A percentile compares a stretch with the other conserved stretches of the same genome.
phyloP scores from a whole-genome alignment of 1,140 invertebrate genomes.

The Calosoma granatense region DNA sequence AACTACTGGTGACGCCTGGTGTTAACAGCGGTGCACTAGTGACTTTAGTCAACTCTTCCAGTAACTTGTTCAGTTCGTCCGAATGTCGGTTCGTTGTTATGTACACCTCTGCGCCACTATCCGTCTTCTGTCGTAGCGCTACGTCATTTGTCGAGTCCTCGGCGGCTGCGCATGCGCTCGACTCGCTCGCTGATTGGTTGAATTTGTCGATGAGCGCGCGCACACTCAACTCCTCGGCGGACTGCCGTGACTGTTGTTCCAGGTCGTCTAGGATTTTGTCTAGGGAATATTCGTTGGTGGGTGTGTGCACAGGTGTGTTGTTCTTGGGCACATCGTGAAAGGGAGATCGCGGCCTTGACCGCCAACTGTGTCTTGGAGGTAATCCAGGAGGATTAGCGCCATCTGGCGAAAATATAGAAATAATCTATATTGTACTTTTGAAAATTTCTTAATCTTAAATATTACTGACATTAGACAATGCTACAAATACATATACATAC shows the following conservation, averaged over 20 bases:
- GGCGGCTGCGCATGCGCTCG: not conserved
- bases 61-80: conserved; percentile 27
- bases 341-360: conserved; percentile 11
- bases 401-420: too few relatives aligned
- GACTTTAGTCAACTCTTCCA: conserved; percentile 30
- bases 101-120: conserved; percentile 6
- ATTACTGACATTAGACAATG: too few relatives aligned
- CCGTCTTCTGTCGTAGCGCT: not conserved
- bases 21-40: conserved; percentile 28
- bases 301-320: conserved; percentile 15
- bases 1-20: conserved; percentile 27
- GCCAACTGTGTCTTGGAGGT: not conserved
- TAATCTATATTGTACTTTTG: too few relatives aligned
- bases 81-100: conserved; percentile 14
- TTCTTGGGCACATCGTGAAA: conserved; percentile 22
- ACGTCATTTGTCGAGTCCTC: not conserved
- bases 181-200: not conserved
- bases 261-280: not conserved
- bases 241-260: not conserved
- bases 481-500: too few relatives aligned
- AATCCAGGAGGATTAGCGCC: conserved; percentile 3
- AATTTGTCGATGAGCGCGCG: conserved; percentile 7
- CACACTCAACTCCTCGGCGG: not conserved
- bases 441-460: too few relatives aligned
- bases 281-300: not conserved